Conservation (phyloP, 2,113 vertebrate genomes). For the Brachyhypopomus occidentalis region DNA sequence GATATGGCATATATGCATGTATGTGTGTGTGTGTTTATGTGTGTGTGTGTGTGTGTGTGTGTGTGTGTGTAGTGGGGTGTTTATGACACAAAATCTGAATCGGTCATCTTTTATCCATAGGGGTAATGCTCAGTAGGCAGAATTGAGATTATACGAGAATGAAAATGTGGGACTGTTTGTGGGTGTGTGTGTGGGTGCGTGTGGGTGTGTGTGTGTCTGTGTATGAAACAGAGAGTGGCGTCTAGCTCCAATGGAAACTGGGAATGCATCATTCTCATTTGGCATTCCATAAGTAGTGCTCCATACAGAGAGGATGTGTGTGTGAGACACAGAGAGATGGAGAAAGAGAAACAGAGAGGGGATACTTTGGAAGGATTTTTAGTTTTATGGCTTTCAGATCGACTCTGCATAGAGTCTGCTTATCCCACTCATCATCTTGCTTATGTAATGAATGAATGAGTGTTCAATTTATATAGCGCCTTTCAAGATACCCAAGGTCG, state of each 20-base stretch:
- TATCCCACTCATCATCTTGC: too few relatives aligned
- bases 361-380: too few relatives aligned
- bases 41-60: neutral
- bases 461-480: too few relatives aligned
- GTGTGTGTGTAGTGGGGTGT: neutral
- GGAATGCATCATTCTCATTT: neutral
- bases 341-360: too few relatives aligned
- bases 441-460: too few relatives aligned
- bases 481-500: too few relatives aligned
- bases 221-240: too few relatives aligned
- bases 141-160: neutral
- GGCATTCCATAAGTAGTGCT: constrained; percentile 1
- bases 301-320: neutral
- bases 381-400: too few relatives aligned
- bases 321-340: neutral
- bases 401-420: too few relatives aligned
- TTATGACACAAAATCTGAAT: neutral
- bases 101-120: neutral
- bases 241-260: too few relatives aligned
- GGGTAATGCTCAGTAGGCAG: neutral
- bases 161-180: neutral
- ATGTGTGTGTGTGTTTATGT: neutral
- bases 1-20: neutral
- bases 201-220: neutral
- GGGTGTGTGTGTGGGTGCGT: neutral